Base-by-base conservation (phyloP, 2,113 vertebrate genomes). In the Myrmophylax atrothorax region DNA sequence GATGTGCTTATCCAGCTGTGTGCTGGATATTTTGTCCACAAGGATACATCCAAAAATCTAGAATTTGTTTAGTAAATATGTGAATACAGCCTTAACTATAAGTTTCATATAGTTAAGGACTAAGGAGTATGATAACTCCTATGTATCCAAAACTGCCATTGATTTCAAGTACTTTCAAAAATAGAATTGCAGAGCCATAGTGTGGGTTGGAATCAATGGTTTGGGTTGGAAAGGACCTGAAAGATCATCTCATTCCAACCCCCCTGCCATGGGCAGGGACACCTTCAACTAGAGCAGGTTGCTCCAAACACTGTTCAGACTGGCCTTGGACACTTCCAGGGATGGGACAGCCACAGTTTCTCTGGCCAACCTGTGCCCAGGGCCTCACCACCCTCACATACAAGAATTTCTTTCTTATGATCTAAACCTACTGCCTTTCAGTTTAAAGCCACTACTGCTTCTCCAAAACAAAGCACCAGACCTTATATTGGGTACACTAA, bases 361-460 rank as follows among this genome's bases (percentile, higher is more conserved):
- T 62, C 11, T 37, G 25, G 14, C 3, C 25, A 83, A 1, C 17
- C 2, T 55, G 2, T 40, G 9, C 11, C 11, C 29, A 62, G 40
- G 24, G 3, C 20, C 19, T 62, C 17, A 3, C 2, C 20, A 31
- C 1, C 1, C 17, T 62, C 25, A 40, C 11, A 69, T 19, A 5
- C 6, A 3, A 69, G 9, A 62, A 63, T 42, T 49, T 26, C 9
- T 37, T 55, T 1, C 4, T 63, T 49, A 35, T 49, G 3, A 26
- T 37, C 35, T 62, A 49, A 40, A 49, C 25, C 3, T 56, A 18
- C 35, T 49, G 14, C 11, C 11, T 40, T 42, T 40, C 24, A 35
- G 5, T 47, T 68, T 40, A 53, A 69, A 83, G 9, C 7, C 9
- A 15, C 12, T 31, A 31, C 7, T 20, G 1, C 4, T 14, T 31